Conservation (phyloP, 92 coral and sea anemone species). For the Meandrina meandrites region DNA sequence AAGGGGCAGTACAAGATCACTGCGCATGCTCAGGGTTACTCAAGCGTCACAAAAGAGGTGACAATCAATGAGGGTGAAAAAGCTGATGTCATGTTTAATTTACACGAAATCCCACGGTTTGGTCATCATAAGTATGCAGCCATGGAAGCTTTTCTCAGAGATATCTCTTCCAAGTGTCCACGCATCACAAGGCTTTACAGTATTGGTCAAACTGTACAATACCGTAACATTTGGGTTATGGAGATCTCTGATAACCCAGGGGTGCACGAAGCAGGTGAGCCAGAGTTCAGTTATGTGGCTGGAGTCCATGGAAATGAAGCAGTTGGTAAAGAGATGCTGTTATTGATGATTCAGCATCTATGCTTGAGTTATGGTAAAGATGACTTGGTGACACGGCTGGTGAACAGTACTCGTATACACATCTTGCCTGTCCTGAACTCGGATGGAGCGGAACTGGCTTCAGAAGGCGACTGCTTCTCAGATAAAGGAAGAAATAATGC, state of each 20-base stretch:
- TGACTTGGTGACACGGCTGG: conserved; percentile 84
- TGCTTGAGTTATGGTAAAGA: conserved; percentile 96
- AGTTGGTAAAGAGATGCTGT: conserved; percentile 91
- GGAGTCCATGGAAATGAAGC: conserved; percentile 97
- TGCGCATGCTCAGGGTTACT: conserved; percentile 79
- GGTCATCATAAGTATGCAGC: conserved; percentile 68
- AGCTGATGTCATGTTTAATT: conserved; percentile 66
- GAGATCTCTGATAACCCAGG: conserved; percentile 97
- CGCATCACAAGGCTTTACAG: conserved; percentile 76
- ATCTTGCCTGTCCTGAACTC: conserved; percentile 87
- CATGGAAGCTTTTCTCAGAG: conserved; percentile 63
- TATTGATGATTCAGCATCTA: conserved; percentile 83
- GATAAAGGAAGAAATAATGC: conserved; percentile 83
- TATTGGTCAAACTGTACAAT: conserved; percentile 87
- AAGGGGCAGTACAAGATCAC: conserved; percentile 87
- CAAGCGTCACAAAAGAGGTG: conserved; percentile 79
- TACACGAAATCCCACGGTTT: conserved; percentile 76
- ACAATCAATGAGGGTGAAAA: conserved; percentile 55
- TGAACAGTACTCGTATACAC: conserved; percentile 86
- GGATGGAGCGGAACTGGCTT: conserved; percentile 79
- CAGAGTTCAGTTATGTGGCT: conserved; percentile 93
- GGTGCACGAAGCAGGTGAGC: conserved; percentile 93
- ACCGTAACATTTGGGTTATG: conserved; percentile 80
- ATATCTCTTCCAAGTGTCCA: conserved; percentile 65
- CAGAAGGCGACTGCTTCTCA: conserved; percentile 89